These are phyloP conservation scores for Coptodon rendalli DNA, from an alignment of 2,113 vertebrate species.

Conservation along the genomic window DNA sequence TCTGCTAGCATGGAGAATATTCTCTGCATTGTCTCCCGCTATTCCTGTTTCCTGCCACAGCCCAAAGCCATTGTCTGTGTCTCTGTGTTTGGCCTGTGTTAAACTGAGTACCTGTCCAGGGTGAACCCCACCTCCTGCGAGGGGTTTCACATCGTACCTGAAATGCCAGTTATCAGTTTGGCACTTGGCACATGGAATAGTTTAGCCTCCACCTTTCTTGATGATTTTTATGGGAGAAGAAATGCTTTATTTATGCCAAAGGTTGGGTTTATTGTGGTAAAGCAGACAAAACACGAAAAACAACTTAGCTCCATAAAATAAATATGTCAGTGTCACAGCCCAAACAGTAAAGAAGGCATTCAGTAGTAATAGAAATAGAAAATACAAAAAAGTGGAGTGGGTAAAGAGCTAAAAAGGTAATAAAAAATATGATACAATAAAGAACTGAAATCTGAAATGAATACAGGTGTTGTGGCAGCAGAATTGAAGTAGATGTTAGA, in stretches of 20 bases:
- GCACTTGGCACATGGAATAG: not conserved
- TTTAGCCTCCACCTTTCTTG: not conserved
- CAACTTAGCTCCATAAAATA: rapidly evolving
- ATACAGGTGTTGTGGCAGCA: not conserved
- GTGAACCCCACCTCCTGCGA: not conserved
- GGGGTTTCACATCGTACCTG: not conserved
- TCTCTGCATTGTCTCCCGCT: not conserved
- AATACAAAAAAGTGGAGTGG: not conserved
- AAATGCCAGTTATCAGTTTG: not conserved
- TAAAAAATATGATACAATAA: not conserved
- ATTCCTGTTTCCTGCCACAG: not conserved
- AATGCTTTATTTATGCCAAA: not conserved
- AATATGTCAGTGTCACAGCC: not conserved
- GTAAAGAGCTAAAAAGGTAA: not conserved
- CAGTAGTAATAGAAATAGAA: not conserved
- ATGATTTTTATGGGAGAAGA: not conserved
- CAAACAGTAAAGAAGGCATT: not conserved
- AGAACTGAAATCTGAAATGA: not conserved
- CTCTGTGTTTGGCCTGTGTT: not conserved
- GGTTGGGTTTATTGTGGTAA: not conserved
- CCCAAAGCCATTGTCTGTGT: not conserved
- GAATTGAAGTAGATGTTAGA: not conserved
- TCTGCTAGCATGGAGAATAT: not conserved
- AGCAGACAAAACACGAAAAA: not conserved
- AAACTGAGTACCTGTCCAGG: not conserved